Evolutionary conservation across 2,888 invertebrate species (phyloP).

Genomic region (Rhabditoides inermis): DNA sequence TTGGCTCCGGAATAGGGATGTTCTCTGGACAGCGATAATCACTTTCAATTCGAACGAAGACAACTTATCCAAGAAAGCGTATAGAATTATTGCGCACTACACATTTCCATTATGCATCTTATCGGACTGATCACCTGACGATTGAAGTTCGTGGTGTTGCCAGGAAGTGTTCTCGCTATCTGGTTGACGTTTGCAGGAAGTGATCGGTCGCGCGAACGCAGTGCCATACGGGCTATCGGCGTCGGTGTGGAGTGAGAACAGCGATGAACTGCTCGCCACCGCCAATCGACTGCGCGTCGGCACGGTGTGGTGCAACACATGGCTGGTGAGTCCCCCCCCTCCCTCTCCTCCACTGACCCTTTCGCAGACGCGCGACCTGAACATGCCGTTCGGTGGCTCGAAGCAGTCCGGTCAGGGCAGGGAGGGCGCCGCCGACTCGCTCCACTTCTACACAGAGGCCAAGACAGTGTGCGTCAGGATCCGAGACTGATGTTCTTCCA

Average conservation of each 20-base stretch:
- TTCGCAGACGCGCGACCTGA: slow-evolving; percentile 56
- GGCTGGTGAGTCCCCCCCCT: slow-evolving; percentile 52
- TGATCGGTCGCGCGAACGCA: slow-evolving; percentile 55
- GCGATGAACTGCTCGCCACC: slow-evolving; percentile 55
- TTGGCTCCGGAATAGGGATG: too few species aligned
- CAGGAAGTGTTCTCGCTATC: too few species aligned
- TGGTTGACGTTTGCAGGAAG: slow-evolving; percentile 52
- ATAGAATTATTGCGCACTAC: too few species aligned
- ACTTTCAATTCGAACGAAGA: too few species aligned
- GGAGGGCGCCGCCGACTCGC: slow-evolving; percentile 57
- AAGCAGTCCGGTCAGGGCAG: slow-evolving; percentile 59
- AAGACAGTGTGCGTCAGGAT: slow-evolving; percentile 58
- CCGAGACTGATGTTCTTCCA: too few species aligned
- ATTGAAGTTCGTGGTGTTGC: too few species aligned
- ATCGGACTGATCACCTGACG: too few species aligned
- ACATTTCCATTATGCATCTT: too few species aligned
- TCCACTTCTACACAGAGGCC: slow-evolving; percentile 59
- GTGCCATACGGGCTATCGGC: slow-evolving; percentile 58
- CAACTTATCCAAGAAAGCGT: too few species aligned
- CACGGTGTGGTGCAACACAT: slow-evolving; percentile 61
- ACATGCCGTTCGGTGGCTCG: slow-evolving; percentile 60
- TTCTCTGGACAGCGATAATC: too few species aligned
- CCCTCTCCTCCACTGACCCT: not conserved
- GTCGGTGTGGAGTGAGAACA: slow-evolving; percentile 56
- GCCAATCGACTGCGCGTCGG: slow-evolving; percentile 58